A percentile compares a stretch with the other conserved stretches of the same genome.
These are phyloP conservation scores for Sialis lutaria DNA, from an alignment of 2,888 invertebrate species.

Conservation along the genomic window DNA sequence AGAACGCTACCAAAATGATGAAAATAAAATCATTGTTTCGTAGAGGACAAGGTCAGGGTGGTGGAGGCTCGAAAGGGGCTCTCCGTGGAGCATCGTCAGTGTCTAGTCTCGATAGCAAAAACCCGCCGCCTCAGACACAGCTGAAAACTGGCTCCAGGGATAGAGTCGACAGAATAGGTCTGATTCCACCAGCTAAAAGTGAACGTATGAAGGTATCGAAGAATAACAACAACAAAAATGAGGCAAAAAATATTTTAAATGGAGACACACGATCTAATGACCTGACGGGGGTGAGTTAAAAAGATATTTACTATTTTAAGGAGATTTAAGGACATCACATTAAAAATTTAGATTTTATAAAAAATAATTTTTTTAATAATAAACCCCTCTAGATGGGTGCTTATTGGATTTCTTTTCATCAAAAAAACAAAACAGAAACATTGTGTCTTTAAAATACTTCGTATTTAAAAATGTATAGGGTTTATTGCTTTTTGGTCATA, in stretches of 20 bases:
- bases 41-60: slow-evolving; percentile 56
- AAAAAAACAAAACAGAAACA: too few species aligned
- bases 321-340: too few species aligned
- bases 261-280: slow-evolving; percentile 1
- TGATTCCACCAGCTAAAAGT: slow-evolving; percentile 13
- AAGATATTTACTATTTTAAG: too few species aligned
- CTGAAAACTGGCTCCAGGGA: slow-evolving; percentile 35
- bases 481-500: too few species aligned
- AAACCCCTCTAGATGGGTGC: too few species aligned
- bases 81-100: slow-evolving; percentile 45
- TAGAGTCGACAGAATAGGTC: slow-evolving; percentile 27
- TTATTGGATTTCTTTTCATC: too few species aligned
- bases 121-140: slow-evolving; percentile 27
- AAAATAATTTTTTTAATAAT: too few species aligned
- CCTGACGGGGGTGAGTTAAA: not conserved
- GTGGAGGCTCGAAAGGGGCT: slow-evolving; percentile 23
- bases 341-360: too few species aligned
- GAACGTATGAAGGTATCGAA: slow-evolving; percentile 25
- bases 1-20: slow-evolving; percentile 50
- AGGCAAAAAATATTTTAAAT: slow-evolving; percentile 10
- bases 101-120: slow-evolving; percentile 44
- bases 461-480: too few species aligned
- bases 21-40: slow-evolving; percentile 84
- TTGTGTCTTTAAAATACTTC: too few species aligned
- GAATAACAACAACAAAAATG: slow-evolving; percentile 30